phyloP scores from a whole-genome alignment of 2,113 vertebrate genomes.

The Ivindomyrus marchei region DNA sequence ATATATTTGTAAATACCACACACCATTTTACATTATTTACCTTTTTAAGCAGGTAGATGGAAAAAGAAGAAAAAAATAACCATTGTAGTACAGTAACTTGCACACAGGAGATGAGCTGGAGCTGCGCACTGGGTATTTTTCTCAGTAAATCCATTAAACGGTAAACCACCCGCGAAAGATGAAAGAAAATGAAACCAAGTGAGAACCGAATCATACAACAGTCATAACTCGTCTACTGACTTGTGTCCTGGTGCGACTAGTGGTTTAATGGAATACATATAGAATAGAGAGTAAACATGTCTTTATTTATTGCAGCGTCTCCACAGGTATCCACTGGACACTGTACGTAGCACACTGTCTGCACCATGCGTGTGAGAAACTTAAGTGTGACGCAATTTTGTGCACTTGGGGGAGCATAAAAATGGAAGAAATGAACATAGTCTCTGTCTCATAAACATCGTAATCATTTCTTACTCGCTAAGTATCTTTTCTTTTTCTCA shows the following conservation, averaged over 20 bases:
- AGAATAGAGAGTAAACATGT: not conserved
- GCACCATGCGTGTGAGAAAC: not conserved
- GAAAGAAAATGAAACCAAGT: constrained; percentile 17
- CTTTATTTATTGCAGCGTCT: not conserved
- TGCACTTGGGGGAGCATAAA: not conserved
- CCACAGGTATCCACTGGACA: not conserved
- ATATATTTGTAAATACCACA: not conserved
- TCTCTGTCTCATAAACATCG: not conserved
- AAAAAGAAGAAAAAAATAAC: not conserved
- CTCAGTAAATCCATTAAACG: not conserved
- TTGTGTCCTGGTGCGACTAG: not conserved
- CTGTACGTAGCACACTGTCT: not conserved
- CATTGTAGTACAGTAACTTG: not conserved
- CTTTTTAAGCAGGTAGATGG: not conserved
- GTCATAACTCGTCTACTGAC: not conserved
- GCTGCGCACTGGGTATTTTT: not conserved
- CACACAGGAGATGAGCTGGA: not conserved
- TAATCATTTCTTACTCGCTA: not conserved
- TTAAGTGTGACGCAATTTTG: not conserved
- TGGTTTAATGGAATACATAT: not conserved
- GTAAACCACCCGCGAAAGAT: constrained; percentile 17
- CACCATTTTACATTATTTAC: not conserved
- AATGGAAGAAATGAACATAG: not conserved
- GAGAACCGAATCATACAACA: not conserved
- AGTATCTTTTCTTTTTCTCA: not conserved